A percentile compares a stretch with the other conserved stretches of the same genome.
Conservation (phyloP, 2,888 invertebrate genomes). For the Melolontha melolontha region DNA sequence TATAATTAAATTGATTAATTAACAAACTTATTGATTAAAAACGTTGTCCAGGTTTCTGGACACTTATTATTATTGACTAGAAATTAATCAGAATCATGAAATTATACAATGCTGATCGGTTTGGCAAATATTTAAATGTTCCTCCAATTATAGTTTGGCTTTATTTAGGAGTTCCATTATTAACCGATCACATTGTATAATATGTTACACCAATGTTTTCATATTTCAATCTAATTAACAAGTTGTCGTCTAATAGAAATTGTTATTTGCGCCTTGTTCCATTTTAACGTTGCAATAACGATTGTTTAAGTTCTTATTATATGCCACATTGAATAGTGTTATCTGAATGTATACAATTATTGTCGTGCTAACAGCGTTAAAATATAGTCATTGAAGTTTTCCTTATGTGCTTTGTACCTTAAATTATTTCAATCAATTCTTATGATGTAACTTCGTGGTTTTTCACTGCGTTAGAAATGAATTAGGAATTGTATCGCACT, state of each 20-base stretch:
- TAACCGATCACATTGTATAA: too few species aligned
- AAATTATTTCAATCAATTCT: too few species aligned
- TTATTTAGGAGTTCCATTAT: too few species aligned
- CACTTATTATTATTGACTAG: too few species aligned
- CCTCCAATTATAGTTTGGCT: too few species aligned
- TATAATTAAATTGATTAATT: too few species aligned
- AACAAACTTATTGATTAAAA: too few species aligned
- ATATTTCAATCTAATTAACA: not conserved
- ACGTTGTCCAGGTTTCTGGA: too few species aligned
- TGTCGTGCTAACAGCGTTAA: conserved; percentile 11
- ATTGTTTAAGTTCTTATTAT: not conserved
- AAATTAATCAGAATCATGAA: too few species aligned
- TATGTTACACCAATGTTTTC: too few species aligned
- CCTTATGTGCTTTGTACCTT: not conserved
- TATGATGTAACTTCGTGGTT: not conserved
- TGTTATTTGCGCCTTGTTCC: not conserved
- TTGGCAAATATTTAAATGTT: too few species aligned
- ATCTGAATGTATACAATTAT: conserved; percentile 12
- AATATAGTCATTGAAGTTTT: conserved; percentile 9
- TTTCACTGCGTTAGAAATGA: conserved; percentile 13
- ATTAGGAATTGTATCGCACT: conserved; percentile 9
- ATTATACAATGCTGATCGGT: too few species aligned
- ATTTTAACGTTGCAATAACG: conserved; percentile 1
- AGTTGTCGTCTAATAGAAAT: conserved; percentile 1
- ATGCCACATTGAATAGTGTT: not conserved